phyloP scores from a whole-genome alignment of 1,140 invertebrate genomes.

The Mesaphorura yosii region DNA sequence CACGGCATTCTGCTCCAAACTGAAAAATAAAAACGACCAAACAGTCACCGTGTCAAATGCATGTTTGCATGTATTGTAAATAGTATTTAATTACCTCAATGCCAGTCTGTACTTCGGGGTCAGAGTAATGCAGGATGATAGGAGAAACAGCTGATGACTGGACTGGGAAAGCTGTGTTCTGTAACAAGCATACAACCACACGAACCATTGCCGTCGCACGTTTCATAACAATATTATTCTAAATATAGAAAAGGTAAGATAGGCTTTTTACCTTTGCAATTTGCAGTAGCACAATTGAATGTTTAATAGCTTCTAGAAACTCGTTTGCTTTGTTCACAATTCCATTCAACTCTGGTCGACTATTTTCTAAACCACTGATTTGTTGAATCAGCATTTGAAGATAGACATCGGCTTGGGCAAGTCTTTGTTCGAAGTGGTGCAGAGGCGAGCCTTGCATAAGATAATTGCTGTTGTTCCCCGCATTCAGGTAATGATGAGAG shows the following conservation, averaged over 20 bases:
- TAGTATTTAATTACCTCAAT: too few relatives aligned
- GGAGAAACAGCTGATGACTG: slow-evolving; percentile 49
- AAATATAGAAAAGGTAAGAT: too few relatives aligned
- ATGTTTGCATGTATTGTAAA: too few relatives aligned
- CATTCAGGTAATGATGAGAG: slow-evolving; percentile 12
- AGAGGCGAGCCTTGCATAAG: too few relatives aligned
- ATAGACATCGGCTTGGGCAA: slow-evolving; percentile 90
- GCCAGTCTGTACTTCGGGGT: slow-evolving; percentile 28
- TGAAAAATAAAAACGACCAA: too few relatives aligned
- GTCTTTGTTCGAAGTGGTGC: slow-evolving; percentile 65
- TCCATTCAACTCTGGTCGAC: slow-evolving; percentile 24
- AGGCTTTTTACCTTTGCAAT: slow-evolving; percentile 96
- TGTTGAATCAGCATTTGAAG: slow-evolving; percentile 92
- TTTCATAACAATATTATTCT: too few relatives aligned
- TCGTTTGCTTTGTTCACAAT: slow-evolving; percentile 34
- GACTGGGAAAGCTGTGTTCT: slow-evolving; percentile 78
- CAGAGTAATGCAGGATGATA: slow-evolving; percentile 23
- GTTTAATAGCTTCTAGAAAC: slow-evolving; percentile 88
- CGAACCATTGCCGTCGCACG: too few relatives aligned
- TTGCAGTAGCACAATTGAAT: slow-evolving; percentile 92
- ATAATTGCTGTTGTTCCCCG: slow-evolving; percentile 14
- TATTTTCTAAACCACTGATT: slow-evolving; percentile 50
- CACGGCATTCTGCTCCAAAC: slow-evolving; percentile 23
- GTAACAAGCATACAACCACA: slow-evolving; percentile 37
- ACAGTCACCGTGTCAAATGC: too few relatives aligned